These are phyloP conservation scores for Agapornis roseicollis DNA, from an alignment of 2,113 vertebrate species.

Conservation along the genomic window DNA sequence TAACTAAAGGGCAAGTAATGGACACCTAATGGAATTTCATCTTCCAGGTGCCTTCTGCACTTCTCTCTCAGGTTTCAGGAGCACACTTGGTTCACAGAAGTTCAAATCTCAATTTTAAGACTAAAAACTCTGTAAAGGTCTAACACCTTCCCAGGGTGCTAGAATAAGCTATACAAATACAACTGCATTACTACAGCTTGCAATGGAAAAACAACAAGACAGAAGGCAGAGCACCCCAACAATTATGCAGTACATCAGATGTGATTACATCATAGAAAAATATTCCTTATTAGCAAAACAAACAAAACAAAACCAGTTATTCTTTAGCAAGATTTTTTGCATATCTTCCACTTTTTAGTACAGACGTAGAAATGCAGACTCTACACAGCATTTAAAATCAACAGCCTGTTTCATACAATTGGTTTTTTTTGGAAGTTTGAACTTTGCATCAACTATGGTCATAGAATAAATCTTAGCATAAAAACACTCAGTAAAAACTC, in stretches of 20 bases:
- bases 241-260: not conserved
- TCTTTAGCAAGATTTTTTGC: not conserved
- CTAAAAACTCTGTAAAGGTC: not conserved
- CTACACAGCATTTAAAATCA: not conserved
- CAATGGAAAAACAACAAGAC: not conserved
- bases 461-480: not conserved
- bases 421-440: not conserved
- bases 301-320: not conserved
- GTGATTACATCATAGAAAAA: not conserved
- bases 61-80: not conserved
- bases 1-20: not conserved
- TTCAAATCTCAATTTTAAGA: not conserved
- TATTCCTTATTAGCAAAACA: not conserved
- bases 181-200: accelerated
- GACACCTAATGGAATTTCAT: not conserved
- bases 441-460: not conserved
- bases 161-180: not conserved
- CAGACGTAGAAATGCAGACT: not conserved
- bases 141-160: not conserved
- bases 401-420: not conserved
- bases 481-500: not conserved
- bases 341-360: not conserved
- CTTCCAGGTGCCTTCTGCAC: not conserved
- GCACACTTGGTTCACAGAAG: not conserved
- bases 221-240: not conserved